Evolutionary conservation across 2,888 invertebrate species (phyloP).

Genomic region (Plemyria rubiginata): DNA sequence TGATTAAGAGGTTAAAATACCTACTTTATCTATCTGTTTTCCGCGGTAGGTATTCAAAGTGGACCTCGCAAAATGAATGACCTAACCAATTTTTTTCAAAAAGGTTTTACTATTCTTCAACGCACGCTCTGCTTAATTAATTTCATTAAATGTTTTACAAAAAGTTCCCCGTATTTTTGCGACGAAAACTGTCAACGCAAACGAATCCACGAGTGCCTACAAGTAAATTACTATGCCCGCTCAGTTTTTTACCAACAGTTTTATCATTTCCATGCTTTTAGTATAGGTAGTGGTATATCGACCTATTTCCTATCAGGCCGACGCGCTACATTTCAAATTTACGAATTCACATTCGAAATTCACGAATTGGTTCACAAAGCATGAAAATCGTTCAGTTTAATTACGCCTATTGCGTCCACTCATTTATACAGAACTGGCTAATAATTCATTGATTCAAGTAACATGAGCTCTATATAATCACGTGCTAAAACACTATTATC

Average conservation of each 20-base stretch:
- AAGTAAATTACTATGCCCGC: slow-evolving; percentile 17
- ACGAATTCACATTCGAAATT: slow-evolving; percentile 28
- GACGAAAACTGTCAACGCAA: slow-evolving; percentile 7
- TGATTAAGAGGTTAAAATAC: too few species aligned
- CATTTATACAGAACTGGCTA: slow-evolving; percentile 23
- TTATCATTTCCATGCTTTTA: slow-evolving; percentile 14
- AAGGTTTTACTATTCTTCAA: too few species aligned
- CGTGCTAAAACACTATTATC: slow-evolving; percentile 3
- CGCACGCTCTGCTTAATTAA: too few species aligned
- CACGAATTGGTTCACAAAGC: slow-evolving; percentile 28
- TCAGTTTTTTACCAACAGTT: slow-evolving; percentile 17
- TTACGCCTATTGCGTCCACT: slow-evolving; percentile 27
- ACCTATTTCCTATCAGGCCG: slow-evolving; percentile 11
- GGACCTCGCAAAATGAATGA: too few species aligned
- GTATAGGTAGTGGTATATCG: slow-evolving; percentile 14
- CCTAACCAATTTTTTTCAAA: too few species aligned
- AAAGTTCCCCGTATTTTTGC: background rate
- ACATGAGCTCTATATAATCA: slow-evolving; percentile 13
- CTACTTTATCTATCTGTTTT: too few species aligned
- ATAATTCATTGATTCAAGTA: slow-evolving; percentile 28
- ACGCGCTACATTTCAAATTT: slow-evolving; percentile 22
- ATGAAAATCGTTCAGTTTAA: slow-evolving; percentile 34
- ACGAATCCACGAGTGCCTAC: slow-evolving; percentile 16
- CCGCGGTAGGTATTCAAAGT: too few species aligned
- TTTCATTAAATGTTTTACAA: too few species aligned